Evolutionary conservation across 1,140 invertebrate genomes (phyloP), one percentile per base, ranked within the genome.

Genomic region (Apocrypta bakeri): DNA sequence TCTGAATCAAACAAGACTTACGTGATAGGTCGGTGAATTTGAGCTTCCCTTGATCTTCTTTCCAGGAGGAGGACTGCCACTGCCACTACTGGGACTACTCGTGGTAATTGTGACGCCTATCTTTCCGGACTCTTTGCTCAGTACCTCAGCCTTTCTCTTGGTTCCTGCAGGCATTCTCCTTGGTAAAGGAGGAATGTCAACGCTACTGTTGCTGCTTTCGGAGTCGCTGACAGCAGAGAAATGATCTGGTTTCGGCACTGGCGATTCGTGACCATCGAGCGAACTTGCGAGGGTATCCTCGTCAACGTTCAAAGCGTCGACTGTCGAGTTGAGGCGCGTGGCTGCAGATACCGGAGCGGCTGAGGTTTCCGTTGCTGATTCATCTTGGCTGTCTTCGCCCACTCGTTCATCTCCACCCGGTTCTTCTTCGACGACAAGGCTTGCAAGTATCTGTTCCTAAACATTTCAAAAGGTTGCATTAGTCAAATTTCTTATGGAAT

Each of bases 71-170:
- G 92, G 90, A 78, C 93, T 93, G 61, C 92, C 89, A 85, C 90
- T 90, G 79, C 92, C 88, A 89, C 93, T 94, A 86, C 94, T 93
- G 29, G 95, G 94, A 88, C 94, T 94, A 76, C 94, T 95, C 77
- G 96, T 97, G 11, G 95, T 96, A 77, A 97, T 97, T 21, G 96
- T 97, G 27, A 97, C 96, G 63, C 97, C 97, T 85, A 97, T 97
- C 92, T 97, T 97, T 1, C 97, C 97, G 3, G 96, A 97, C 89
- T 97, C 96, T 84, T 96, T 95, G 64, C 94, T 95, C 1, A 97
- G 92, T 1, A 97, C 96, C 85, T 97, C 96, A 0, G 96, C 96
- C 91, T 97, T 97, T 79, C 96, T 93, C 89, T 97, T 97, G 27
- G 95, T 94, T 25, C 95, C 95, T 17, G 92, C 88, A 0, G 90